Conservation (phyloP, 2,888 invertebrate species). For the Clitarchus hookeri region DNA sequence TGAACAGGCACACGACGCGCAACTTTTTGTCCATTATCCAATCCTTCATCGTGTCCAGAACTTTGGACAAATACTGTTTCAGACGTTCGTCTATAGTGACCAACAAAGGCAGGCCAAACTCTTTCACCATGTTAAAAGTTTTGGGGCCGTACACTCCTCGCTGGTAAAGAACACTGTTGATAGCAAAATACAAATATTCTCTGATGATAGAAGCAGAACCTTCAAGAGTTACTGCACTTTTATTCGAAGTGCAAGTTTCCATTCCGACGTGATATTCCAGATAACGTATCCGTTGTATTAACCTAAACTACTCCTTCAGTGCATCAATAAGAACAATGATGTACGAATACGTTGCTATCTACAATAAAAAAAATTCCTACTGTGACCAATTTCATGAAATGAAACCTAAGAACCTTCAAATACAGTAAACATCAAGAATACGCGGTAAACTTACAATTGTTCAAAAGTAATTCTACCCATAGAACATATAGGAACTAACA, state of each 20-base stretch:
- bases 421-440: too few species aligned
- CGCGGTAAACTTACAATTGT: too few species aligned
- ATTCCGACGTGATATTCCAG: not conserved
- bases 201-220: not conserved
- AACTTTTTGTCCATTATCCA: not conserved
- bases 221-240: not conserved
- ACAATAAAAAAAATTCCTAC: too few species aligned
- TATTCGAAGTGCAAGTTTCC: not conserved
- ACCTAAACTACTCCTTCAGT: too few species aligned
- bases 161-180: slow-evolving; percentile 1
- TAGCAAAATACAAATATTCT: not conserved
- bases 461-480: too few species aligned
- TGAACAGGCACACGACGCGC: not conserved
- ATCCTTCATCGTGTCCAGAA: not conserved
- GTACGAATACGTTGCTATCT: too few species aligned
- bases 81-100: not conserved
- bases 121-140: not conserved
- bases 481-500: too few species aligned
- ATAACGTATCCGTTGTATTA: too few species aligned
- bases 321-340: too few species aligned
- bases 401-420: too few species aligned
- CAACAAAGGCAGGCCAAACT: not conserved
- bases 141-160: not conserved
- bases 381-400: too few species aligned
- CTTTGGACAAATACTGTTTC: slow-evolving; percentile 7